phyloP scores from a whole-genome alignment of 2,113 vertebrate genomes.

The Tychaedon coryphoeus region DNA sequence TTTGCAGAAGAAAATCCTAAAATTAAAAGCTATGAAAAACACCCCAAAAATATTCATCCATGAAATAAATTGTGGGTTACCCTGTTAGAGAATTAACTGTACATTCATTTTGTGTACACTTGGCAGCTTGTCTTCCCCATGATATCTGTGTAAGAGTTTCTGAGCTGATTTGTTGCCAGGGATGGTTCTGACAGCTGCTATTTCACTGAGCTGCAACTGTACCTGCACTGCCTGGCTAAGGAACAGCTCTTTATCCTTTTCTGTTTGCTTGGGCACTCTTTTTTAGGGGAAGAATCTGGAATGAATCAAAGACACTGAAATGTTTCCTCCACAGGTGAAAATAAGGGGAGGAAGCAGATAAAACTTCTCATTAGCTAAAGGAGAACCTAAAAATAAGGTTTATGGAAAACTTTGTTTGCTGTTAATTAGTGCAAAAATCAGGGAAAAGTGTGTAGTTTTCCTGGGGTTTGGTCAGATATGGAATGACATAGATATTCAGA shows the following conservation, averaged over 20 bases:
- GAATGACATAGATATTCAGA: neutral
- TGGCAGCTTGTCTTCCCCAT: neutral
- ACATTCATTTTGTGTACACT: neutral
- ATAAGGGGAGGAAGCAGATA: neutral
- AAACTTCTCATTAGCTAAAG: neutral
- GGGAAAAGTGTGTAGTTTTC: rapidly evolving
- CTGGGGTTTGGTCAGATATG: neutral
- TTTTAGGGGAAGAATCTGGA: neutral
- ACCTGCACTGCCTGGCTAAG: neutral
- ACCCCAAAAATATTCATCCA: neutral
- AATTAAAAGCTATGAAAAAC: neutral
- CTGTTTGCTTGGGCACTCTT: neutral
- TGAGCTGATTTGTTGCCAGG: neutral
- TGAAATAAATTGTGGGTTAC: neutral
- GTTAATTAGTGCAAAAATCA: neutral
- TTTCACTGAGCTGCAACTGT: neutral
- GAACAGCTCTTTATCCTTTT: neutral
- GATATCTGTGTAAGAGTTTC: neutral
- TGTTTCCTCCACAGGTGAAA: neutral
- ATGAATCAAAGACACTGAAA: neutral
- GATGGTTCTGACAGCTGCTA: neutral
- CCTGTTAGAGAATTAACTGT: neutral
- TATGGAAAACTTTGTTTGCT: neutral
- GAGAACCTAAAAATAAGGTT: neutral
- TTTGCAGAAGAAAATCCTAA: neutral